Conservation (phyloP, 92 coral and sea anemone genomes). For the Pocillopora grandis region DNA sequence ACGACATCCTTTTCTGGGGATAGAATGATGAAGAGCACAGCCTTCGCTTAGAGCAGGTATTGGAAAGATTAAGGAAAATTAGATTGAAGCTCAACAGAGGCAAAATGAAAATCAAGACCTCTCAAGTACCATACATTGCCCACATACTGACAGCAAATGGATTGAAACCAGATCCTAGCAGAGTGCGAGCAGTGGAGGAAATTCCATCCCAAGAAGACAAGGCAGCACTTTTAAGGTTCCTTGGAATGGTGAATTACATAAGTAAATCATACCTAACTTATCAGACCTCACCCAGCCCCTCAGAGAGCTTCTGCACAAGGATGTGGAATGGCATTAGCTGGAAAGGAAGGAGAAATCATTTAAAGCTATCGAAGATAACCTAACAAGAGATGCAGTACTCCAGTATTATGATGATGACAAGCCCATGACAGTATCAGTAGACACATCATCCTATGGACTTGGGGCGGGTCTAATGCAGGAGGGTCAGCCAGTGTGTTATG, state of each 20-base stretch:
- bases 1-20: constrained; percentile 1
- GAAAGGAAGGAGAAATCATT: constrained; percentile 10
- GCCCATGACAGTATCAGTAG: too few species aligned
- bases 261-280: not conserved
- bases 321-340: too few species aligned
- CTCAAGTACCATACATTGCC: constrained; percentile 4
- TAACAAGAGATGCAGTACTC: constrained; percentile 39
- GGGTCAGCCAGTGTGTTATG: too few species aligned
- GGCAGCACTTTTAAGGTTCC: constrained; percentile 9
- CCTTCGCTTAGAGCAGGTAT: constrained; percentile 11
- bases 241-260: constrained; percentile 19
- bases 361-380: constrained; percentile 1
- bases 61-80: constrained; percentile 6
- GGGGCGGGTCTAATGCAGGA: too few species aligned
- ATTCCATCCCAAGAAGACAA: not conserved
- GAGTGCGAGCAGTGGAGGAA: constrained; percentile 3
- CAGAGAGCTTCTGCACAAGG: too few species aligned
- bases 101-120: constrained; percentile 17
- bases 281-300: too few species aligned
- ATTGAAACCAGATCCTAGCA: constrained; percentile 24
- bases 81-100: too few species aligned
- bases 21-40: constrained; percentile 14
- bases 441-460: too few species aligned
- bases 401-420: constrained; percentile 37
- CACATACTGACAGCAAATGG: constrained; percentile 11